Evolutionary conservation across 2,113 vertebrate species (phyloP).

Genomic region (Cephalopholis sonnerati): DNA sequence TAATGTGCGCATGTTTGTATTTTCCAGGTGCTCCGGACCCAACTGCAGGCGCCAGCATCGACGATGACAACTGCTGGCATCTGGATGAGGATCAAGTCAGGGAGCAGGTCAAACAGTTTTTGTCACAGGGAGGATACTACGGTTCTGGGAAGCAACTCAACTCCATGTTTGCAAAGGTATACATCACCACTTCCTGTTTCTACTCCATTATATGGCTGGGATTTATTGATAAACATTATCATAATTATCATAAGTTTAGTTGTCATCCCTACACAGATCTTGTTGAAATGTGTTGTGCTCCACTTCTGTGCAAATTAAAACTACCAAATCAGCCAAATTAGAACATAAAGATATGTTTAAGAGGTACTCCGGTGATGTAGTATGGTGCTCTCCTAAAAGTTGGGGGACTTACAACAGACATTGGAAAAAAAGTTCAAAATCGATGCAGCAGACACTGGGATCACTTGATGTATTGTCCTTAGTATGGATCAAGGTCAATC

Average conservation of each 20-base stretch:
- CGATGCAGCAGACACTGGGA: neutral
- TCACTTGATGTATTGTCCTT: neutral
- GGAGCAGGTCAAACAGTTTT: conserved; percentile 98
- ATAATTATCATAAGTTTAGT: neutral
- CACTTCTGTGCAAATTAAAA: neutral
- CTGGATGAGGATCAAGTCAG: conserved; percentile 98
- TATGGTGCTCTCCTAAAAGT: neutral
- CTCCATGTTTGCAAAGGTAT: conserved; percentile 99
- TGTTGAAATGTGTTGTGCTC: neutral
- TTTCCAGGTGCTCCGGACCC: conserved; percentile 94
- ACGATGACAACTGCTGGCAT: conserved; percentile 99
- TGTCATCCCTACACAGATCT: neutral
- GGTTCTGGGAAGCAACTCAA: conserved; percentile 98
- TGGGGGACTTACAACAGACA: neutral
- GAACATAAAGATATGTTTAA: neutral
- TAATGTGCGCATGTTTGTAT: conserved; percentile 13
- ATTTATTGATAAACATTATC: neutral
- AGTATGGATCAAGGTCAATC: neutral
- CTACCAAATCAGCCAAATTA: neutral
- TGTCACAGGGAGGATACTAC: conserved; percentile 98
- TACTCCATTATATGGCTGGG: neutral
- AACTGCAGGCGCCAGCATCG: conserved; percentile 97
- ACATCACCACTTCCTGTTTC: neutral
- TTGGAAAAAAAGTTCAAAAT: neutral
- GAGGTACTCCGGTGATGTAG: neutral